phyloP scores from a whole-genome alignment of 2,888 invertebrate species.

The Nephrocerus scutellatus region DNA sequence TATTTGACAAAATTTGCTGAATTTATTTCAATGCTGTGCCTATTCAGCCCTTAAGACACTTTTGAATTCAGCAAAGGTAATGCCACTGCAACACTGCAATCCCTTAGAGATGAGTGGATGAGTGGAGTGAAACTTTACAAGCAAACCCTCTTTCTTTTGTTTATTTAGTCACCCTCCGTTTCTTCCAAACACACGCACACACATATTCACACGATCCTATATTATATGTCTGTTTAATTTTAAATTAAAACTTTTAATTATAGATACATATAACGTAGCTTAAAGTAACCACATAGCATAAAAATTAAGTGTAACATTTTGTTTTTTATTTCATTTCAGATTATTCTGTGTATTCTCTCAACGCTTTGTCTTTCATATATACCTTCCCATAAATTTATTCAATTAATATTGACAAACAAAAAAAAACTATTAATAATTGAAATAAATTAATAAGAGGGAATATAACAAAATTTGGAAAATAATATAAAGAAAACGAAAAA shows the following conservation, averaged over 20 bases:
- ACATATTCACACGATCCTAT: constrained; percentile 17
- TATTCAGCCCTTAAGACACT: too few species aligned
- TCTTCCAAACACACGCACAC: constrained; percentile 7
- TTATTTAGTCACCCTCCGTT: too few species aligned
- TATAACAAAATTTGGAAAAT: constrained; percentile 20
- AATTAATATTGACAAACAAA: constrained; percentile 2
- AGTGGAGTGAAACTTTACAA: too few species aligned
- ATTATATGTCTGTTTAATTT: constrained; percentile 13
- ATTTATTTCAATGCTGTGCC: too few species aligned
- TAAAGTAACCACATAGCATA: constrained; percentile 13
- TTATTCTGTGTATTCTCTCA: constrained; percentile 41
- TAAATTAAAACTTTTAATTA: too few species aligned
- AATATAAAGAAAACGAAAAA: constrained; percentile 14
- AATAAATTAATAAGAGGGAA: constrained; percentile 21
- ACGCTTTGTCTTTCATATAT: constrained; percentile 25
- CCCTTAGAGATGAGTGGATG: too few species aligned
- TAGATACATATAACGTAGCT: too few species aligned
- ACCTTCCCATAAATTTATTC: constrained; percentile 10
- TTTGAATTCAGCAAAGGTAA: too few species aligned
- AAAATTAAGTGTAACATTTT: constrained; percentile 33
- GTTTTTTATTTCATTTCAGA: constrained; percentile 44
- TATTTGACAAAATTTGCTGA: too few species aligned
- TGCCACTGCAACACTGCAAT: too few species aligned
- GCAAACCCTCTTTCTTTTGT: constrained; percentile 12
- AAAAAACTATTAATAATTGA: constrained; percentile 7